These are phyloP conservation scores for Gallinago undulata DNA, from an alignment of 2,113 vertebrate genomes.

Conservation along the genomic window DNA sequence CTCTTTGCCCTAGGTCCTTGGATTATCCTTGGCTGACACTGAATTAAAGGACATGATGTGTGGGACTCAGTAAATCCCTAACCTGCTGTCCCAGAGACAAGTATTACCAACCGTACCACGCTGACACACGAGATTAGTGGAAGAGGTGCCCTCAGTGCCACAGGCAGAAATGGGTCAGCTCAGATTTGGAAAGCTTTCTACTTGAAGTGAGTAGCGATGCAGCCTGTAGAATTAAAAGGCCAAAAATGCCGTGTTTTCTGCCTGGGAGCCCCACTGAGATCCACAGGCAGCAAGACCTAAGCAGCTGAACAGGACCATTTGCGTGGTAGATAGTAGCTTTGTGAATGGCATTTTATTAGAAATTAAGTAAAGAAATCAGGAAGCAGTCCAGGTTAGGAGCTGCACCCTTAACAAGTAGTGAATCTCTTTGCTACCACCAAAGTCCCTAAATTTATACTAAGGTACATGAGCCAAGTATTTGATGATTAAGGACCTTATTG, in stretches of 20 bases:
- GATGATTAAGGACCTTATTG: background rate
- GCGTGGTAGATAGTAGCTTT: background rate
- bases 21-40: conserved; percentile 52
- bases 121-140: conserved; percentile 31
- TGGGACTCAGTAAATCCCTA: conserved; percentile 15
- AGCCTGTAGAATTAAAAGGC: conserved; percentile 4
- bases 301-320: background rate
- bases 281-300: background rate
- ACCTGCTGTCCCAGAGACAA: conserved; percentile 49
- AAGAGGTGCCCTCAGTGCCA: background rate
- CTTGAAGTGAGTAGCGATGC: background rate
- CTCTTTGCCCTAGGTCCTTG: conserved; percentile 28
- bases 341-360: background rate
- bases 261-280: background rate
- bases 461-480: background rate
- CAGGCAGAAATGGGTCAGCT: conserved; percentile 46
- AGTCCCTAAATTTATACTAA: background rate
- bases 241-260: background rate
- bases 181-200: conserved; percentile 14
- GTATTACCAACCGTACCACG: background rate
- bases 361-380: background rate
- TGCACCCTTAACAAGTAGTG: background rate
- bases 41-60: conserved; percentile 13
- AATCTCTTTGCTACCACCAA: background rate
- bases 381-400: background rate